Evolutionary conservation across 1,140 invertebrate genomes (phyloP).

Genomic region (Drosophila sturtevanti): DNA sequence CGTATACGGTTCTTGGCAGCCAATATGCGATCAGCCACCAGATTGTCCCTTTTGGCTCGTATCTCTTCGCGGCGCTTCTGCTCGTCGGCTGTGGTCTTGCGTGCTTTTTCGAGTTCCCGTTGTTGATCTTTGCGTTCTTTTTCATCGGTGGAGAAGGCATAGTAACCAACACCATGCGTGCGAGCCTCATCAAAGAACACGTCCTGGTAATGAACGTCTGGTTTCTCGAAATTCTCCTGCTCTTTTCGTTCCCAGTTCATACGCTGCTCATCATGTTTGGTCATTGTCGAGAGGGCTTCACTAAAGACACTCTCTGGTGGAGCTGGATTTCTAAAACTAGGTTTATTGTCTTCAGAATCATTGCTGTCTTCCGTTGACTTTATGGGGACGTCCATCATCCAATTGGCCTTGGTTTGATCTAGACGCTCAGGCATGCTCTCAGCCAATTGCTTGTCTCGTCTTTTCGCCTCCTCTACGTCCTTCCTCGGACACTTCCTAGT

Average conservation of each 20-base stretch:
- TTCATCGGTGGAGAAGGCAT: conserved; percentile 93
- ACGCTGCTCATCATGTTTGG: conserved; percentile 84
- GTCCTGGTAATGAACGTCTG: conserved; percentile 94
- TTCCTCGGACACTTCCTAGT: conserved; percentile 91
- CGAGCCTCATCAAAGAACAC: conserved; percentile 94
- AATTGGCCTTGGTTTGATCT: conserved; percentile 80
- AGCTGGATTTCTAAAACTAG: conserved; percentile 40
- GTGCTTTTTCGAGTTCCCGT: conserved; percentile 87
- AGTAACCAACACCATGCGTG: conserved; percentile 94
- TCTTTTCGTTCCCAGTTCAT: conserved; percentile 87
- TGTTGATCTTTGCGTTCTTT: conserved; percentile 89
- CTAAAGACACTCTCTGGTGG: conserved; percentile 60
- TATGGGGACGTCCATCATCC: conserved; percentile 71
- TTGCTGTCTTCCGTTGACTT: conserved; percentile 16
- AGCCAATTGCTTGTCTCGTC: conserved; percentile 86
- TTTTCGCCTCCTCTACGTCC: conserved; percentile 89
- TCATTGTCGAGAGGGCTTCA: conserved; percentile 73
- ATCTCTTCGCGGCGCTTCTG: conserved; percentile 87
- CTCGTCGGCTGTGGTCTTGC: conserved; percentile 88
- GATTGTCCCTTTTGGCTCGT: conserved; percentile 87
- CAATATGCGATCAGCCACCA: conserved; percentile 89
- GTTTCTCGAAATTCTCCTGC: conserved; percentile 84
- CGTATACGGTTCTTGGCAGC: conserved; percentile 91
- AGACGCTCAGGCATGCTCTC: conserved; percentile 82
- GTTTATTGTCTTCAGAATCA: conserved; percentile 25